Base-by-base conservation (phyloP, 2,113 vertebrate species). In the Corvus moneduloides region DNA sequence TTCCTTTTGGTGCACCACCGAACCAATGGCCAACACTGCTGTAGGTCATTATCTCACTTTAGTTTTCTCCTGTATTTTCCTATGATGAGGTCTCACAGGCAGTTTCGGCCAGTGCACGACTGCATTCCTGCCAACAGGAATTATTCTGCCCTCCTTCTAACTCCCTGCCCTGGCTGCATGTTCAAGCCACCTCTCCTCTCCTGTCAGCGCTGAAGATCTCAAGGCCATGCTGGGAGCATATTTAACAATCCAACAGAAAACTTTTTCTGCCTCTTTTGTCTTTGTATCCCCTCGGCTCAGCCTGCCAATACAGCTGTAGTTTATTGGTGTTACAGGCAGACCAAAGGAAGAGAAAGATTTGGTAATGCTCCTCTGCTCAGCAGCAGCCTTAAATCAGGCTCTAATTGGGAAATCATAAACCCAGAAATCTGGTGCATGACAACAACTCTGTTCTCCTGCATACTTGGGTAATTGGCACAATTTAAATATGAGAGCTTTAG, bases 31-130 rank as follows among this genome's bases (percentile, higher is more conserved):
- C 56, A 58, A n/a, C 66, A 43, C 24, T 66, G 77, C 63, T 66
- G 5, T 3, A 18, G 68, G 46, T 71, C 39, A n/a, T 22, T 9
- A 44, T 52, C 46, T 73, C 80, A 23, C 44, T 23, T 32, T 0
- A 61, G 13, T 9, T n/a, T 35, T 73, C 56, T 75, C 24, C 33
- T 28, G 27, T 27, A 20, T 76, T 79, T 72, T 49, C 43, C 72
- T 48, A 1, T 21, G 59, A 20, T 44, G 30, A 30, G 30, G 10
- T 58, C 43, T 83, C 83, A 41, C 43, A 52, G 49, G 26, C 62
- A 83, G 35, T 41, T 80, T 39, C 64, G 87, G 46, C 24, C 66
- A 62, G 66, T 0, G 2, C n/a, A 35, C 0, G 0, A 39, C 55
- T 2, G 1, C 35, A 22, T 27, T 76, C 37, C 77, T 71, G 43